Conservation (phyloP, 2,888 invertebrate genomes). For the Drosophila picticornis region DNA sequence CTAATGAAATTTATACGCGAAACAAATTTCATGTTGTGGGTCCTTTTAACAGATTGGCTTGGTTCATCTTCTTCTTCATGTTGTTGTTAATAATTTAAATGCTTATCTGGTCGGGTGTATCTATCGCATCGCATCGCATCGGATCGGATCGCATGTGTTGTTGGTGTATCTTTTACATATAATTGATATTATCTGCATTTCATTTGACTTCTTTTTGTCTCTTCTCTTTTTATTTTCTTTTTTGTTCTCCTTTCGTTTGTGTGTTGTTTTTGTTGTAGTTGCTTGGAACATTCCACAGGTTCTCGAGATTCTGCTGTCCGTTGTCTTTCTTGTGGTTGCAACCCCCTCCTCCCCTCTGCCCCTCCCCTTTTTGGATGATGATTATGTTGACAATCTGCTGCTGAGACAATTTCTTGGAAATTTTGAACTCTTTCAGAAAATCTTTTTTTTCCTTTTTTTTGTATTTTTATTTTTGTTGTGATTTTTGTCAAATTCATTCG, state of each 20-base stretch:
- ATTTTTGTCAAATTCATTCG: constrained; percentile 10
- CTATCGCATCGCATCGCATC: constrained; percentile 57
- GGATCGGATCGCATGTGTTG: neutral
- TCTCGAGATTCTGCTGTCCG: constrained; percentile 29
- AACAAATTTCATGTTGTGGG: constrained; percentile 47
- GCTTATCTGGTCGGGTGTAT: constrained; percentile 71
- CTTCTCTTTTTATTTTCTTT: constrained; percentile 6
- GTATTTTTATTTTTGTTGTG: constrained; percentile 30
- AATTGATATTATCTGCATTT: constrained; percentile 81
- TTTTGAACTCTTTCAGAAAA: constrained; percentile 57
- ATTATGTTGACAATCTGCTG: constrained; percentile 81
- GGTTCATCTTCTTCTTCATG: neutral
- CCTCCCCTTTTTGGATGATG: constrained; percentile 56
- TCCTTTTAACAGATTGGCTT: constrained; percentile 28
- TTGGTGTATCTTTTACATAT: constrained; percentile 81
- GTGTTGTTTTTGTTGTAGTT: constrained; percentile 29
- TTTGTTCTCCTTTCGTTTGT: constrained; percentile 10
- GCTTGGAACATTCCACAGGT: constrained; percentile 66
- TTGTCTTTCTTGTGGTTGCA: constrained; percentile 14
- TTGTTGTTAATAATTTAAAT: constrained; percentile 75
- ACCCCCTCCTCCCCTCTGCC: neutral
- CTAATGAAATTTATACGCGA: constrained; percentile 58
- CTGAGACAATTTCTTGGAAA: constrained; percentile 47
- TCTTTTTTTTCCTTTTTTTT: constrained; percentile 23
- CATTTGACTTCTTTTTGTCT: constrained; percentile 57